Conservation (phyloP, 1,140 invertebrate species). For the Lasaia peninsularis region DNA sequence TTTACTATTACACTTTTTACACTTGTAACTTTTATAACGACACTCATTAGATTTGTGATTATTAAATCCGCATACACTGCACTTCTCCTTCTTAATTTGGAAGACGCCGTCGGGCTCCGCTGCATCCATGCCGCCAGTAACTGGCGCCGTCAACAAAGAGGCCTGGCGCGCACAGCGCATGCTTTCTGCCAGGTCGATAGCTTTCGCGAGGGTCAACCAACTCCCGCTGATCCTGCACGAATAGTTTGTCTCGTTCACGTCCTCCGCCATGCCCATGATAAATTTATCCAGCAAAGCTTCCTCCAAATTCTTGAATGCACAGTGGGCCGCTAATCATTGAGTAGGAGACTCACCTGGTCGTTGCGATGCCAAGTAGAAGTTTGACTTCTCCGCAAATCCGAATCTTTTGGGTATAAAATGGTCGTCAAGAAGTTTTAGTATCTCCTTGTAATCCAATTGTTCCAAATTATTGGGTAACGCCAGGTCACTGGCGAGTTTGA, state of each 20-base stretch:
- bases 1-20: conserved; percentile 17
- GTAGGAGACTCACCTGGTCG: conserved; percentile 18
- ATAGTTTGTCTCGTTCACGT: conserved; percentile 24
- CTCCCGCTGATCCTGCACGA: neutral
- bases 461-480: conserved; percentile 14
- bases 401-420: too few species aligned
- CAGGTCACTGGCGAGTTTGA: conserved; percentile 14
- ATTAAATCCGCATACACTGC: conserved; percentile 17
- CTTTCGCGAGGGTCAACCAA: conserved; percentile 22
- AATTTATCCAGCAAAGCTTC: conserved; percentile 27
- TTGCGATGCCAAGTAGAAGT: neutral
- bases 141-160: neutral
- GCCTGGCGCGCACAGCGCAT: conserved; percentile 18
- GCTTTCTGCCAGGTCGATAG: conserved; percentile 24
- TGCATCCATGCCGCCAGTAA: neutral
- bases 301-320: conserved; percentile 26
- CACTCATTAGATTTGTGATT: conserved; percentile 21
- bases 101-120: conserved; percentile 1
- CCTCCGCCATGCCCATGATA: conserved; percentile 34
- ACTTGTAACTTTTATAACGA: conserved; percentile 18
- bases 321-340: conserved; percentile 25
- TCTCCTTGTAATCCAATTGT: conserved; percentile 8
- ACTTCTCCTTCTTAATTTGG: conserved; percentile 11
- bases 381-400: neutral
- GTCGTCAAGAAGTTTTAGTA: neutral